phyloP scores from a whole-genome alignment of 2,113 vertebrate genomes.

The Chroicocephalus ridibundus region DNA sequence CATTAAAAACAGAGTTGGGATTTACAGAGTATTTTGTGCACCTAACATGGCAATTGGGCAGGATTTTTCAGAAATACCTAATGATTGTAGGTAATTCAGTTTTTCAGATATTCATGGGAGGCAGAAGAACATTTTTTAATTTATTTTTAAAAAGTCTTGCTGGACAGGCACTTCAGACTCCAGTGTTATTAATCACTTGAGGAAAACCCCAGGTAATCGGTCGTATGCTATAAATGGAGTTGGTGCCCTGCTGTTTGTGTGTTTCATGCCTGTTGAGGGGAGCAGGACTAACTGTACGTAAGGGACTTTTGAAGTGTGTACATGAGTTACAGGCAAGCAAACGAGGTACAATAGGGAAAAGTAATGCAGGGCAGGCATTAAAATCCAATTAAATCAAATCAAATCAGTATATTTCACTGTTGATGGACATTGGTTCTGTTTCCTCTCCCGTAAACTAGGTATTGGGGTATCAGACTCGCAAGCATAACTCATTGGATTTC shows the following conservation, averaged over 20 bases:
- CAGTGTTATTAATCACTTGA: background rate
- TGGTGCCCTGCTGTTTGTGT: background rate
- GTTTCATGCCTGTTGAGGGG: background rate
- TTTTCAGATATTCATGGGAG: background rate
- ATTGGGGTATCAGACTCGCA: background rate
- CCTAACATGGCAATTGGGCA: background rate
- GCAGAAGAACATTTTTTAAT: background rate
- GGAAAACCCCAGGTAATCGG: background rate
- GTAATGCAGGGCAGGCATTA: background rate
- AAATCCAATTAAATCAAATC: constrained; percentile 14
- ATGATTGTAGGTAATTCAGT: background rate
- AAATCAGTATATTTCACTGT: background rate
- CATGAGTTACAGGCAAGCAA: background rate
- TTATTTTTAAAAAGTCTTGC: background rate
- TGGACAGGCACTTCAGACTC: background rate
- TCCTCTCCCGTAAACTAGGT: background rate
- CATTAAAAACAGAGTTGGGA: background rate
- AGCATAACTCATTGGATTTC: background rate
- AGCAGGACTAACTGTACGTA: background rate
- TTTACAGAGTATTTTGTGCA: background rate
- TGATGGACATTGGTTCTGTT: background rate
- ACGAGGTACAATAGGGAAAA: background rate
- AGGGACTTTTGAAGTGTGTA: background rate
- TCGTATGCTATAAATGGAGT: background rate
- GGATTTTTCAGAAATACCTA: background rate